Conservation (phyloP, 2,113 vertebrate genomes). For the Mystacornis crossleyi region DNA sequence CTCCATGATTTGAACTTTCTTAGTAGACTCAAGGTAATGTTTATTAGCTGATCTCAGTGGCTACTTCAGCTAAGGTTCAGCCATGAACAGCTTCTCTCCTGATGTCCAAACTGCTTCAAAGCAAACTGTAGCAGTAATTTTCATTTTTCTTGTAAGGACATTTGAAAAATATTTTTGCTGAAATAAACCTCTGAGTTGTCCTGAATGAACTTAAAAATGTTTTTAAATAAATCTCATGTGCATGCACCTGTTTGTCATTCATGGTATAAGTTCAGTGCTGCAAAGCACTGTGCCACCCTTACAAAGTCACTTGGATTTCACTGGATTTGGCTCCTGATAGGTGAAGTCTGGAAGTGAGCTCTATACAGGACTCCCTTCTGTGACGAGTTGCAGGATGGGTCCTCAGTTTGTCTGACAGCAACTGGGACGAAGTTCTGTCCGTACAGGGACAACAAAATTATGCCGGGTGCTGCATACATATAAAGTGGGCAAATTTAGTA, state of each 20-base stretch:
- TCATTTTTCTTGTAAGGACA: background rate
- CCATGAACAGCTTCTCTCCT: background rate
- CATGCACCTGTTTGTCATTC: background rate
- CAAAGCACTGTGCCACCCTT: background rate
- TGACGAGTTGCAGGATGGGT: background rate
- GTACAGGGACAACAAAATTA: background rate
- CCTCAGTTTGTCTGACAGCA: background rate
- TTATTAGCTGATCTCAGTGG: background rate
- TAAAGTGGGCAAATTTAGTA: background rate
- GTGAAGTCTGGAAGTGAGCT: background rate
- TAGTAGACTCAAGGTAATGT: background rate
- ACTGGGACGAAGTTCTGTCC: background rate
- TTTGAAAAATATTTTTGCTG: background rate
- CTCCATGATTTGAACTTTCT: background rate
- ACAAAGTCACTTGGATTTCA: background rate
- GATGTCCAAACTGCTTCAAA: background rate
- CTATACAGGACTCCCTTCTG: fast-evolving
- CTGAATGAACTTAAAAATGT: background rate
- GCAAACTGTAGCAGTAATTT: background rate
- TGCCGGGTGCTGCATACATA: fast-evolving
- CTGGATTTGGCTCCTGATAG: background rate
- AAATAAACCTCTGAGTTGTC: background rate
- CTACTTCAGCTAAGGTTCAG: background rate
- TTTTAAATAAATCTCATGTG: background rate
- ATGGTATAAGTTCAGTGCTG: background rate